These are phyloP conservation scores for Gambelia wislizenii DNA, from an alignment of 2,797 vertebrate species.

Conservation along the genomic window DNA sequence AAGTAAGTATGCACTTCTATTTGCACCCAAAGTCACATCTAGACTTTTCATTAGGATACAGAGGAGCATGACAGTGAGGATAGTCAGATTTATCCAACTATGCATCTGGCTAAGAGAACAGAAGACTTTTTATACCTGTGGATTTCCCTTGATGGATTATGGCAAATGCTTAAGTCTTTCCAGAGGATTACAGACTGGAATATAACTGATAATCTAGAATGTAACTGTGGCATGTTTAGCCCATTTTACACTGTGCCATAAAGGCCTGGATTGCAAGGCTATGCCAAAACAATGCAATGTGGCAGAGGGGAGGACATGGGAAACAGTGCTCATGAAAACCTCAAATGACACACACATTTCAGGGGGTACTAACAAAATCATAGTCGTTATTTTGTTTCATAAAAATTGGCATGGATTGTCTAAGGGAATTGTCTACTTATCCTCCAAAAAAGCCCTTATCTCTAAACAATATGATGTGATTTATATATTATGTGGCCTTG, in stretches of 20 bases:
- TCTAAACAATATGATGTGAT: slow-evolving; percentile 23
- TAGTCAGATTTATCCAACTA: background rate
- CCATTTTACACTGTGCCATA: background rate
- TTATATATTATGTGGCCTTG: background rate
- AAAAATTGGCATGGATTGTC: background rate
- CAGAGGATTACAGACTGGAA: background rate
- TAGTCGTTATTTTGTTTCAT: slow-evolving; percentile 7
- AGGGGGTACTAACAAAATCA: background rate
- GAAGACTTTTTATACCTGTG: background rate
- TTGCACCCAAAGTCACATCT: background rate
- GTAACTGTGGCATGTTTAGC: background rate
- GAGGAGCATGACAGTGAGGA: background rate
- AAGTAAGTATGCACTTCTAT: too few species aligned
- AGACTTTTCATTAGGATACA: too few species aligned
- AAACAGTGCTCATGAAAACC: background rate
- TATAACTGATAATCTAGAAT: background rate
- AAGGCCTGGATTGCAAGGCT: background rate
- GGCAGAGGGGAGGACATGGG: too few species aligned
- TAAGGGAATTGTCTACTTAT: slow-evolving; percentile 23
- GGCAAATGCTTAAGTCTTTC: background rate
- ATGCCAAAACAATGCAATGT: background rate
- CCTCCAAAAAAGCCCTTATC: background rate
- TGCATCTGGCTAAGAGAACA: background rate
- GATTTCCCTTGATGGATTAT: background rate
- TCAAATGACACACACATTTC: background rate